Evolutionary conservation across 2,888 invertebrate species (phyloP).

Genomic region (Teleiodes luculella): DNA sequence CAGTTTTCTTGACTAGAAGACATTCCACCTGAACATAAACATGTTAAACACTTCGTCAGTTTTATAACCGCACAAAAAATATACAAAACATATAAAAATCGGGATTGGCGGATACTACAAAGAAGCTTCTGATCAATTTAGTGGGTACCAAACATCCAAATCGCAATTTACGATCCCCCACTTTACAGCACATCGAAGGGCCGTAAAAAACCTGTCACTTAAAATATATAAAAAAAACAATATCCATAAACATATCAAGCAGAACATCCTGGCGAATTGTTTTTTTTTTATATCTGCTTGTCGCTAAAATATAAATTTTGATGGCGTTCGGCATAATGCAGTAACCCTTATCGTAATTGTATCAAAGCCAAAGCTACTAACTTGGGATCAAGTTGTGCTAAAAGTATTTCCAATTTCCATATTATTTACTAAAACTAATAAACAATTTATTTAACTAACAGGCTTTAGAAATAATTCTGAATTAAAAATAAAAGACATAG

Average conservation of each 20-base stretch:
- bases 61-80: too few species aligned
- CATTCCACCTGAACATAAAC: background rate
- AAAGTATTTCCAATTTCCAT: too few species aligned
- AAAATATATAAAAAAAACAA: constrained; percentile 2
- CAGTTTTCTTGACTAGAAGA: too few species aligned
- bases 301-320: constrained; percentile 1
- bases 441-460: too few species aligned
- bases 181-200: constrained; percentile 2
- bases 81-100: too few species aligned
- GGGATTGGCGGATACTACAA: background rate
- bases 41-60: too few species aligned
- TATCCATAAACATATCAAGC: constrained; percentile 1
- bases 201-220: constrained; percentile 1
- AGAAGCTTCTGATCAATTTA: background rate
- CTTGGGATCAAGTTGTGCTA: too few species aligned
- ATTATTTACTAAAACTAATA: too few species aligned
- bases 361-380: too few species aligned
- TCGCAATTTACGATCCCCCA: constrained; percentile 38
- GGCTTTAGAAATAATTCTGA: too few species aligned
- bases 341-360: too few species aligned
- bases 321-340: background rate
- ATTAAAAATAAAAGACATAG: too few species aligned
- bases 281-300: background rate
- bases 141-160: constrained; percentile 30
- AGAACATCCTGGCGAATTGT: background rate